Conservation (phyloP, 2,888 invertebrate genomes). For the Dicranocentrus wangi region DNA sequence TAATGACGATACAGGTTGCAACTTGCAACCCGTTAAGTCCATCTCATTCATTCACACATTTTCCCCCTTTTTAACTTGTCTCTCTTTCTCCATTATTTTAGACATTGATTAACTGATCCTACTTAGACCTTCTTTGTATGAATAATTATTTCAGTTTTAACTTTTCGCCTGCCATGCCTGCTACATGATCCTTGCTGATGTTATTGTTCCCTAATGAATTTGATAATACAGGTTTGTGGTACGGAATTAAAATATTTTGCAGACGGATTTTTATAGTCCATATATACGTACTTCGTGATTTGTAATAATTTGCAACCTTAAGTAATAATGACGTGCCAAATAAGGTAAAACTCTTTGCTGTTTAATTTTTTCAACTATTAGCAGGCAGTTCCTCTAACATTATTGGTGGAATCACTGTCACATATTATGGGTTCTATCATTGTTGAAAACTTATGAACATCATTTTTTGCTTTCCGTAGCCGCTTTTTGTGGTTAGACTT, state of each 20-base stretch:
- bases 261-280: too few relatives aligned
- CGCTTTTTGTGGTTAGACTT: too few relatives aligned
- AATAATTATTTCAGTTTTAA: too few relatives aligned
- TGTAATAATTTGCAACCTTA: slow-evolving; percentile 66
- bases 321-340: slow-evolving; percentile 64
- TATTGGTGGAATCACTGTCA: slow-evolving; percentile 66
- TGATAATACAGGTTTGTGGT: too few relatives aligned
- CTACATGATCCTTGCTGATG: too few relatives aligned
- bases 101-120: slow-evolving; percentile 26
- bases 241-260: too few relatives aligned
- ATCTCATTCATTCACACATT: slow-evolving; percentile 24
- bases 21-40: not conserved
- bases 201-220: too few relatives aligned
- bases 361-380: slow-evolving; percentile 54
- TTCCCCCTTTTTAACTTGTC: not conserved
- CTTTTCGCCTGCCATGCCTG: too few relatives aligned
- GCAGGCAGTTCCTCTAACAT: slow-evolving; percentile 49
- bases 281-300: too few relatives aligned
- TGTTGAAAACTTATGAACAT: slow-evolving; percentile 44
- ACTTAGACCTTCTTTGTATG: too few relatives aligned
- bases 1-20: not conserved
- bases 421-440: slow-evolving; percentile 55
- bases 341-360: slow-evolving; percentile 64
- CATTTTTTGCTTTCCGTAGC: not conserved
- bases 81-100: slow-evolving; percentile 6